These are phyloP conservation scores for Cochlearius cochlearius DNA, from an alignment of 2,113 vertebrate species.

Conservation along the genomic window DNA sequence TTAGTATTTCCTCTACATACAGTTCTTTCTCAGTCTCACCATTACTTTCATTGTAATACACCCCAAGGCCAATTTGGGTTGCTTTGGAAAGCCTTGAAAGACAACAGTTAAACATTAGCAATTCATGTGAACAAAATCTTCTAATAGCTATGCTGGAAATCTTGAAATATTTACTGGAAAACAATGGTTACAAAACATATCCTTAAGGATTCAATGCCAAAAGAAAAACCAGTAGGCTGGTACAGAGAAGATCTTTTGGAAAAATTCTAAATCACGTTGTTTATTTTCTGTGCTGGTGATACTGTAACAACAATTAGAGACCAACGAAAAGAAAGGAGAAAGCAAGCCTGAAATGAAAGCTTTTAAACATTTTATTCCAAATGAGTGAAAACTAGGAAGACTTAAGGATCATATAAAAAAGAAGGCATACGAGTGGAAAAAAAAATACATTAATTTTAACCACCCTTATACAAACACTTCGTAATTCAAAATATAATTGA, in stretches of 20 bases:
- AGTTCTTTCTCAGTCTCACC: background rate
- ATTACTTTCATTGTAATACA: background rate
- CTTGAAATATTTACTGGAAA: constrained; percentile 4
- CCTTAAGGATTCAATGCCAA: background rate
- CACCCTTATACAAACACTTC: background rate
- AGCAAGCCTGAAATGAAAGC: background rate
- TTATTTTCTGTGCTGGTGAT: background rate
- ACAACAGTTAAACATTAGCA: background rate
- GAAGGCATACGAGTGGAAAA: background rate
- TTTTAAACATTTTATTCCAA: background rate
- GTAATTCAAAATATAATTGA: background rate
- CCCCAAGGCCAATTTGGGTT: background rate
- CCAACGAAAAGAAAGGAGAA: background rate
- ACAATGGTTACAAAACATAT: background rate
- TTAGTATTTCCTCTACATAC: background rate
- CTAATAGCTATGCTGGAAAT: background rate
- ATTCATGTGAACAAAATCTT: background rate
- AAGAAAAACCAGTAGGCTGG: background rate
- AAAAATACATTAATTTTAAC: background rate
- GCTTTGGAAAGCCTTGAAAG: constrained; percentile 5
- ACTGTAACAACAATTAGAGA: background rate
- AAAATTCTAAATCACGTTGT: background rate
- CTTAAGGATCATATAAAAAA: background rate
- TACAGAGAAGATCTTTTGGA: background rate
- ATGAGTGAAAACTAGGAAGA: background rate